Evolutionary conservation across 2,888 invertebrate genomes (phyloP).

Genomic region (Tachina grossa): DNA sequence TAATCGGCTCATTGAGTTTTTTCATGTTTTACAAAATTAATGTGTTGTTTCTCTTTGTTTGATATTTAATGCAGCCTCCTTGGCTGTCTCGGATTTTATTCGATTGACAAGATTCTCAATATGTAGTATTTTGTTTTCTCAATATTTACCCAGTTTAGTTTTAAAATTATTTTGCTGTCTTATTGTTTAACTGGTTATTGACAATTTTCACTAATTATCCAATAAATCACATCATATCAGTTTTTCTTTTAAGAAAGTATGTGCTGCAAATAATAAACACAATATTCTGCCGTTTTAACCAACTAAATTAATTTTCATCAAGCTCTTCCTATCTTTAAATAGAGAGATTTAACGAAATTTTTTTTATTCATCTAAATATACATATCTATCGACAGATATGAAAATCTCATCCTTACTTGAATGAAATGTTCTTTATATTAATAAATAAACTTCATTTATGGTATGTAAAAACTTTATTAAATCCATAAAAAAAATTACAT

Average conservation of each 20-base stretch:
- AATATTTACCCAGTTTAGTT: slow-evolving; percentile 24
- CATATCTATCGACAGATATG: no score
- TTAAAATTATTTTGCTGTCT: slow-evolving; percentile 4
- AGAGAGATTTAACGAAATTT: slow-evolving; percentile 25
- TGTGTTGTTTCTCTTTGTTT: slow-evolving; percentile 37
- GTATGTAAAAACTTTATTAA: no score
- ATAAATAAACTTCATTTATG: no score
- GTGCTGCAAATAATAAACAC: slow-evolving; percentile 6
- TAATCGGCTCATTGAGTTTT: slow-evolving; percentile 30
- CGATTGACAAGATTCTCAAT: slow-evolving; percentile 54
- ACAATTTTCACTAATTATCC: slow-evolving; percentile 57
- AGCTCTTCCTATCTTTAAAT: no score
- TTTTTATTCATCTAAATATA: not conserved
- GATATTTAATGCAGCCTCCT: not conserved
- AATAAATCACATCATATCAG: slow-evolving; percentile 48
- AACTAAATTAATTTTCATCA: no score
- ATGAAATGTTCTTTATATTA: no score
- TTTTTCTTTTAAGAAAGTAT: slow-evolving; percentile 7
- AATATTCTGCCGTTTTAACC: not conserved
- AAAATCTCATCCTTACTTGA: no score
- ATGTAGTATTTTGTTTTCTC: slow-evolving; percentile 24
- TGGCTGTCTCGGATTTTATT: slow-evolving; percentile 8
- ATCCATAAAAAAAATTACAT: no score
- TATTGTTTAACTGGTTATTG: slow-evolving; percentile 47
- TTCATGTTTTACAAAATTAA: slow-evolving; percentile 3